Percentiles rank a stretch among this genome's conserved stretches.
Evolutionary conservation across 2,113 vertebrate species (phyloP).

Genomic region (Anoplopoma fimbria): DNA sequence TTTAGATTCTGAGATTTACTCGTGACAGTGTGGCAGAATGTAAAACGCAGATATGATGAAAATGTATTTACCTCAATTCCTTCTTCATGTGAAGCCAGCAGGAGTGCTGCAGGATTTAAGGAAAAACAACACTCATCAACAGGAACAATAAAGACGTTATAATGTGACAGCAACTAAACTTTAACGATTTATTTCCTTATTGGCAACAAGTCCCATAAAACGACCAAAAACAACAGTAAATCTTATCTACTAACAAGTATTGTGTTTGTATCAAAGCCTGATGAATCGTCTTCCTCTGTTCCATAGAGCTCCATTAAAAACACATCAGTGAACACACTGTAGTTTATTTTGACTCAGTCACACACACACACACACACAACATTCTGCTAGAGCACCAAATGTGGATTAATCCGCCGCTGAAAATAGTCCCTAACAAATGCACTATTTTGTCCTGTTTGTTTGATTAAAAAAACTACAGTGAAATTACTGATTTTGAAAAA

Average conservation of each 20-base stretch:
- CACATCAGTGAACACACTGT: background rate
- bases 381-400: too few species aligned
- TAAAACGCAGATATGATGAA: background rate
- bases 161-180: background rate
- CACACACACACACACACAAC: background rate
- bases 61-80: constrained; percentile 86
- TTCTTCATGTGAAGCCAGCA: constrained; percentile 94
- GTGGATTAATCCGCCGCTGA: too few species aligned
- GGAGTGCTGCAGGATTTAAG: constrained; percentile 84
- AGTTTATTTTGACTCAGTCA: too few species aligned
- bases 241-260: too few species aligned
- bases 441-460: too few species aligned
- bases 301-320: background rate
- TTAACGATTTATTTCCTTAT: background rate
- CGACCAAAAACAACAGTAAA: too few species aligned
- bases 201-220: background rate
- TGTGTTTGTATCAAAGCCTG: too few species aligned
- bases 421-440: too few species aligned
- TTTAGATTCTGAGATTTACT: background rate
- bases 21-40: background rate
- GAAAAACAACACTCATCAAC: background rate
- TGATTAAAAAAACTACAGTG: too few species aligned
- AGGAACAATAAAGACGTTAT: background rate
- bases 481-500: too few species aligned
- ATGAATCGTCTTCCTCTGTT: background rate